Base-by-base conservation (phyloP, 1,140 invertebrate genomes). In the Artemia franciscana region DNA sequence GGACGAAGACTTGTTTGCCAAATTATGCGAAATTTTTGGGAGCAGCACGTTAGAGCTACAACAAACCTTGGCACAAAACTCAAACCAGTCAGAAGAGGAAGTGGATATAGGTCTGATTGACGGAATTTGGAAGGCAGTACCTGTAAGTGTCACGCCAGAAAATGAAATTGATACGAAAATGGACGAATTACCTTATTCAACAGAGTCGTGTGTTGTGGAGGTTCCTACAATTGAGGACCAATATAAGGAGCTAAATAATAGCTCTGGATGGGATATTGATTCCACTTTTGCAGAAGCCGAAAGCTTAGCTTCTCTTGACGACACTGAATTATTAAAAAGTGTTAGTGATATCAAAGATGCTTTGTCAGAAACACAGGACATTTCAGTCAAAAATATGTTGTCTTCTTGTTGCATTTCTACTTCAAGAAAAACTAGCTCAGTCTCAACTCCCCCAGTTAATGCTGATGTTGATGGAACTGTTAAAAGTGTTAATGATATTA, bases 51-150 rank as follows among this genome's bases (percentile, higher is more conserved):
- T 15, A 12, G 12, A 51, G 39, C 39, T 51, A 12, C 39, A 18
- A 12, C 39, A 51, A 3, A 51, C 39, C 39, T 3, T 51, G 39
- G 39, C 39, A 51, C 12, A 51, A 51, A 51, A 51, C 21, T 51
- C 39, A 18, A 51, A 15, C 21, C 39, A 51, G 39, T 51, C 12
- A 2, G 39, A 51, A 2, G 39, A 51, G 21, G 39, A 12, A 51
- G 39, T 51, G 12, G 39, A 51, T 12, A 12, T 15, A 18, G 21
- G 2, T 51, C 1, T 3, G 12, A 51, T 12, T 51, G 39, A 51
- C 21, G 39, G 39, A 2, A 51, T 64, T 24, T 64, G 63, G 63
- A 61, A 64, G 61, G 63, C 63, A 26, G 60, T 64, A 15, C 63
- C 63, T 9, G 63, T 60, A 2, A 51, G 61, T 4, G 63, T 60